Evolutionary conservation across 2,113 vertebrate species (phyloP), one percentile per base, ranked within the genome.

Genomic region (Corvus moneduloides): DNA sequence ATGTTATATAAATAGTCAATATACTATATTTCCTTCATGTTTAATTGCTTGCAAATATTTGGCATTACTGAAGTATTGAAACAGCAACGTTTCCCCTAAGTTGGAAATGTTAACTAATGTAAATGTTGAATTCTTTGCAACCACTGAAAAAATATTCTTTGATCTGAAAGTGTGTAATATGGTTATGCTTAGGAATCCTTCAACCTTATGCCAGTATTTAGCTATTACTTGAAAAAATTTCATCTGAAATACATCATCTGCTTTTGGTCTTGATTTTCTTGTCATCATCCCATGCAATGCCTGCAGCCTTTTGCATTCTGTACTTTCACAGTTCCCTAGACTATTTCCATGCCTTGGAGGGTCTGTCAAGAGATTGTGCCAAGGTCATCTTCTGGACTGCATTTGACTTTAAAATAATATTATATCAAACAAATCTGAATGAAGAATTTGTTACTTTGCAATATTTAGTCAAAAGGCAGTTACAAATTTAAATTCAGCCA

Each of bases 221-320:
- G 37, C 46, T 95, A 48, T 94, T 89, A 37, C 35, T 87, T 62
- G 39, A 71, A 73, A 95, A 93, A 66, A 88, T 16, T 69, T 97
- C 43, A 72, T 94, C 87, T 96, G 80, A 97, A 97, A 91, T 66
- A 48, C 30, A 88, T 86, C 51, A 90, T 81, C 35, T 91, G 46
- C 4, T 52, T 97, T 96, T 96, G 85, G 78, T 94, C 83, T 96
- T 93, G 73, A 73, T 96, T 95, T 97, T 96, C 69, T 69, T 95
- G 46, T 93, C 82, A 93, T 84, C 56, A 87, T 94, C 49, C 92
- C 41, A 86, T 87, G 43, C 30, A 69, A 80, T 48, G 75, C 30
- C n/a, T 91, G 16, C 52, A 87, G 55, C 6, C 37, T 66, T 74
- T 96, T 76, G 3, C 16, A 56, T 89, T 43, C 71, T 74, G 20